These are phyloP conservation scores for Phataginus tetradactyla DNA, from an alignment of 2,797 vertebrate species.

Conservation along the genomic window DNA sequence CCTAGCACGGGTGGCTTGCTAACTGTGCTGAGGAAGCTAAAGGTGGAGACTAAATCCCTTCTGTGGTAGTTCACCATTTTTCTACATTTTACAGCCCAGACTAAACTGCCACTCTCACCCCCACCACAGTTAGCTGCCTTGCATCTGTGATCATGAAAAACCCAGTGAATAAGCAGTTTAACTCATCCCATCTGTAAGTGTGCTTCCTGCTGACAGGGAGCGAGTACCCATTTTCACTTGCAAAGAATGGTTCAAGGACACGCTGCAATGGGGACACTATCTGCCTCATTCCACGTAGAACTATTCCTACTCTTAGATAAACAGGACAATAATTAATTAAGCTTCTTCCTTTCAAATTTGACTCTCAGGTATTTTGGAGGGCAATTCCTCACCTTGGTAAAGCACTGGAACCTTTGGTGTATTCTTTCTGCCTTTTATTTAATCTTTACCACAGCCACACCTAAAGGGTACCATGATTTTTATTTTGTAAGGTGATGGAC, in stretches of 20 bases:
- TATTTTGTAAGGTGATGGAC: slow-evolving; percentile 14
- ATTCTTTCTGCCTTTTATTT: slow-evolving; percentile 19
- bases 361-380: neutral
- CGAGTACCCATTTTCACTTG: slow-evolving; percentile 9
- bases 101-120: neutral
- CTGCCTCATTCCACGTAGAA: neutral
- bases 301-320: neutral
- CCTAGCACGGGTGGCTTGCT: neutral
- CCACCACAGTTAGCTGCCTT: neutral
- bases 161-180: neutral
- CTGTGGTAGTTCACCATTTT: neutral
- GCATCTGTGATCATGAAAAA: slow-evolving; percentile 24
- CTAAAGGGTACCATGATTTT: neutral
- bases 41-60: neutral
- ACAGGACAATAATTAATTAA: too few relatives aligned
- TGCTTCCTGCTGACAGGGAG: slow-evolving; percentile 7
- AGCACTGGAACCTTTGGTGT: neutral
- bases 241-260: neutral
- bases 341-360: neutral
- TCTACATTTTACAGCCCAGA: neutral
- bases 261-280: neutral
- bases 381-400: neutral
- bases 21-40: neutral
- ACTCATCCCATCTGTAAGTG: neutral
- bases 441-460: neutral